phyloP scores from a whole-genome alignment of 2,888 invertebrate genomes.

The Cataglyphis rosenhaueri region DNA sequence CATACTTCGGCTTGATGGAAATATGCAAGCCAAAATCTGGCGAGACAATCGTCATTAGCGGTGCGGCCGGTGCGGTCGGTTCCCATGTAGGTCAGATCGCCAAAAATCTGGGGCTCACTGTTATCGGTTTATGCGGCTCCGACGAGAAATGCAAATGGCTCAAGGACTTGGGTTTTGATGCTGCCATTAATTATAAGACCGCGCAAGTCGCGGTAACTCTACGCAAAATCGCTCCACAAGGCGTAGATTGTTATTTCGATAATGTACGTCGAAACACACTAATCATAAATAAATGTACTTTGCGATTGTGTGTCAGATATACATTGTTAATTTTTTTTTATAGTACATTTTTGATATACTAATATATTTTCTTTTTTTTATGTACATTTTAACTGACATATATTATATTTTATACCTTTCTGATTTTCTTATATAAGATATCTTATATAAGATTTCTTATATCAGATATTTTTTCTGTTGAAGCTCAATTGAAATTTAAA shows the following conservation, averaged over 20 bases:
- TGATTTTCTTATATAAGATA: neutral
- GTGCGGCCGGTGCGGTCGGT: constrained; percentile 93
- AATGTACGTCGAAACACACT: constrained; percentile 87
- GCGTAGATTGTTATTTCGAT: constrained; percentile 92
- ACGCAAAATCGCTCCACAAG: constrained; percentile 89
- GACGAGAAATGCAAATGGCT: constrained; percentile 91
- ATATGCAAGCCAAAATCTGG: constrained; percentile 90
- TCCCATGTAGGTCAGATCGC: constrained; percentile 92
- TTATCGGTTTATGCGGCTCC: constrained; percentile 91
- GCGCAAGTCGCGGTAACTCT: constrained; percentile 87
- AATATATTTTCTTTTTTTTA: constrained; percentile 8
- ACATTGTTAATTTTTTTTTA: neutral
- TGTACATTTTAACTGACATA: neutral
- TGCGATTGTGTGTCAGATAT: neutral
- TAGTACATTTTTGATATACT: no score
- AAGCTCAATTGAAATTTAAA: neutral
- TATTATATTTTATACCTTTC: neutral
- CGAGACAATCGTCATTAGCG: constrained; percentile 91
- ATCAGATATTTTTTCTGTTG: neutral
- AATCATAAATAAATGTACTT: neutral
- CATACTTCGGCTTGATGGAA: constrained; percentile 91
- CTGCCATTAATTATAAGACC: constrained; percentile 91
- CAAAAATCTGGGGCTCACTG: constrained; percentile 89
- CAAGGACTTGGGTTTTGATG: constrained; percentile 89
- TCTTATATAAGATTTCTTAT: neutral